Conservation (phyloP, 2,113 vertebrate genomes). For the Ciconia maguari region DNA sequence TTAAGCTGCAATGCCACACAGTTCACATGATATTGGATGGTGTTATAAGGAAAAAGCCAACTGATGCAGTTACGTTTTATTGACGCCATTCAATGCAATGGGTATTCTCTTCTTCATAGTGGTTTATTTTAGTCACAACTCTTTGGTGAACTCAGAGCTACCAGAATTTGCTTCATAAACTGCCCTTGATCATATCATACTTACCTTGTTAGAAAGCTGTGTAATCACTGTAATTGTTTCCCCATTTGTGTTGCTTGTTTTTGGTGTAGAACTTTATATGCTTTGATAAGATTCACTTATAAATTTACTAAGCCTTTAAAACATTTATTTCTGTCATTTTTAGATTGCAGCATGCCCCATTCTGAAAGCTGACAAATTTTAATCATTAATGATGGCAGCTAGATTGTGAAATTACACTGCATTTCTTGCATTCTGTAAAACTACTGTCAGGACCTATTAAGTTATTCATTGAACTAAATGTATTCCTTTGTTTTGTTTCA, state of each 20-base stretch:
- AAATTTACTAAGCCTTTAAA: background rate
- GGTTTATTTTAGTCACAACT: background rate
- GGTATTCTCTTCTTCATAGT: background rate
- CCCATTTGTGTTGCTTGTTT: background rate
- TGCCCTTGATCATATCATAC: background rate
- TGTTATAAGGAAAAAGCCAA: background rate
- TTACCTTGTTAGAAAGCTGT: background rate
- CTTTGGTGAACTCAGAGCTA: background rate
- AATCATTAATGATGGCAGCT: background rate
- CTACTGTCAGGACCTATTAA: background rate
- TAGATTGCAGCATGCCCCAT: background rate
- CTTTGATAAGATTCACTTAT: background rate
- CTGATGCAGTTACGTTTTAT: background rate
- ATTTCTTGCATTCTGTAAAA: background rate
- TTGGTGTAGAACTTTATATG: background rate
- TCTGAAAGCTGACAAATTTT: background rate
- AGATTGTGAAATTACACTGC: background rate
- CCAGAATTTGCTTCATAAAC: background rate
- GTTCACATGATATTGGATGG: accelerated
- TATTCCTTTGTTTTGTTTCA: background rate
- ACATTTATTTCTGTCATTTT: background rate
- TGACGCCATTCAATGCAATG: accelerated
- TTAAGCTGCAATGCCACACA: background rate
- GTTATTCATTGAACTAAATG: background rate
- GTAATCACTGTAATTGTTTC: background rate